Percentiles rank a stretch among this genome's conserved stretches.
Conservation (phyloP, 2,888 invertebrate species). For the Agriopis aurantiaria region DNA sequence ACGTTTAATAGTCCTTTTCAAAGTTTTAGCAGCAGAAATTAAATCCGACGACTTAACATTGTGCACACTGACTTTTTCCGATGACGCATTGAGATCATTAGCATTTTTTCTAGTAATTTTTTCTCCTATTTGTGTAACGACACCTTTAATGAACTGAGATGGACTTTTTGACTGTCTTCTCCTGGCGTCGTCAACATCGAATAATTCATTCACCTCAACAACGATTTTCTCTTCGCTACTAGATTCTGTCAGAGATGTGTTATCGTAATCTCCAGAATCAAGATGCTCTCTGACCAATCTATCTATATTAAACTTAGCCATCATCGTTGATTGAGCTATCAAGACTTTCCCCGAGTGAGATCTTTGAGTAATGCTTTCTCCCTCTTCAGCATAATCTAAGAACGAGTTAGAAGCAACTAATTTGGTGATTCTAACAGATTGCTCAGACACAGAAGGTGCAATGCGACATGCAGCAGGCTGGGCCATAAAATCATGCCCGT, state of each 20-base stretch:
- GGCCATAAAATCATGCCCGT: conserved; percentile 80
- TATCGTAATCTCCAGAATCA: conserved; percentile 76
- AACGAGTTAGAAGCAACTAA: conserved; percentile 75
- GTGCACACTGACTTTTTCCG: conserved; percentile 69
- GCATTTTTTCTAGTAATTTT: conserved; percentile 61
- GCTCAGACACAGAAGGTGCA: conserved; percentile 73
- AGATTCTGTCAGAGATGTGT: conserved; percentile 75
- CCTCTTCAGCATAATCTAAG: conserved; percentile 74
- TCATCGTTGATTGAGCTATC: conserved; percentile 77
- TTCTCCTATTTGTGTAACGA: conserved; percentile 65
- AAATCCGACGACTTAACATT: conserved; percentile 72
- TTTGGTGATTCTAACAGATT: conserved; percentile 71
- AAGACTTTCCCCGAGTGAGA: conserved; percentile 70
- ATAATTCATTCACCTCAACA: conserved; percentile 58
- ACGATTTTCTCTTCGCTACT: conserved; percentile 76
- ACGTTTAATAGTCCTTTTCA: conserved; percentile 59
- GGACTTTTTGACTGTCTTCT: conserved; percentile 63
- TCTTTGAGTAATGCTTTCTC: conserved; percentile 72
- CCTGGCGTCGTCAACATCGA: conserved; percentile 52
- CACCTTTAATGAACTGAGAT: conserved; percentile 64
- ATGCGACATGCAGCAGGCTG: conserved; percentile 75
- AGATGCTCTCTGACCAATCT: conserved; percentile 74
- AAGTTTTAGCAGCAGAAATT: conserved; percentile 64
- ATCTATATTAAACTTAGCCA: conserved; percentile 79
- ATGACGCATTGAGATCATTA: conserved; percentile 42